These are phyloP conservation scores for Lutjanus campechanus DNA, from an alignment of 2,797 vertebrate species.

Conservation along the genomic window DNA sequence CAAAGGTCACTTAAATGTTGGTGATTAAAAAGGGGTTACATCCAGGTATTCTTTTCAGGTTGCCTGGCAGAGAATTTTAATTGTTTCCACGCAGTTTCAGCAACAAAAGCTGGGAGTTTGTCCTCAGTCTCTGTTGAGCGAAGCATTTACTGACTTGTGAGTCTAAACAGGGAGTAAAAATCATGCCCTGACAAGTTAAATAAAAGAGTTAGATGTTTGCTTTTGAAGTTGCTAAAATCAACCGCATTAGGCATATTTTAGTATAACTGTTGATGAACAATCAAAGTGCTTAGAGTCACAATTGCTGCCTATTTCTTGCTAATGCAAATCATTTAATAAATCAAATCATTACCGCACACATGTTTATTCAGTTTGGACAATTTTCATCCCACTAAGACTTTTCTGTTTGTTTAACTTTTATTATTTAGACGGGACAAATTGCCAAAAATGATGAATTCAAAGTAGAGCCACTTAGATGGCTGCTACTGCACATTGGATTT, in stretches of 20 bases:
- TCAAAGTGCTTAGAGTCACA: background rate
- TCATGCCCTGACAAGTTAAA: background rate
- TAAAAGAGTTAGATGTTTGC: background rate
- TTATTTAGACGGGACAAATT: conserved; percentile 30
- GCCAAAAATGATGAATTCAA: conserved; percentile 44
- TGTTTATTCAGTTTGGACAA: conserved; percentile 8
- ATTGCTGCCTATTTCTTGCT: background rate
- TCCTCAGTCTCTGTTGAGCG: too few species aligned
- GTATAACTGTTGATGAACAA: conserved; percentile 1
- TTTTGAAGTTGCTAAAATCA: conserved; percentile 3
- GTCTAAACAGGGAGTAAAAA: background rate
- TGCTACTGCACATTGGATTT: conserved; percentile 44
- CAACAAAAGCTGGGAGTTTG: too few species aligned
- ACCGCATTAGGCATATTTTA: conserved; percentile 1
- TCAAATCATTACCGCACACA: conserved; percentile 31
- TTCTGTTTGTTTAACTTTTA: conserved; percentile 49
- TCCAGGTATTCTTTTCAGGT: too few species aligned
- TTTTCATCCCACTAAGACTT: conserved; percentile 9
- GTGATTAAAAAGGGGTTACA: too few species aligned
- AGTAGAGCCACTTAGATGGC: conserved; percentile 4
- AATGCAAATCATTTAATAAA: conserved; percentile 15
- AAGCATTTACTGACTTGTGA: too few species aligned
- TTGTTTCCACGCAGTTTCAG: too few species aligned
- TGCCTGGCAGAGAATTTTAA: too few species aligned
- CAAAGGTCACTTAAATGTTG: too few species aligned